Conservation (phyloP, 2,113 vertebrate species). For the Pluvianellus socialis region DNA sequence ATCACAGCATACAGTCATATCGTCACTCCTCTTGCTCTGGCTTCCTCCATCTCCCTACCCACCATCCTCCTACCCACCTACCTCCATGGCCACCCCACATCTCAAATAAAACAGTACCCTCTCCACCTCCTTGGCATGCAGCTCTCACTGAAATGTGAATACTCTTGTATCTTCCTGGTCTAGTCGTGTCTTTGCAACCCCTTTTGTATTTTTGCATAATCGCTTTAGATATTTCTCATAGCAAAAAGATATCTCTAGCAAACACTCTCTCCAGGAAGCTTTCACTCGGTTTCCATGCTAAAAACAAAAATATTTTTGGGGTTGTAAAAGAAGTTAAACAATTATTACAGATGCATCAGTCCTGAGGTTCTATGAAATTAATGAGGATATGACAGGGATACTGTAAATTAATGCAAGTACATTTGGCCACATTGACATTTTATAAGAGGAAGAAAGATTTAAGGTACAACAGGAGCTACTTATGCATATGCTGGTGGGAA, state of each 20-base stretch:
- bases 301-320: not conserved
- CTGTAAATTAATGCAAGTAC: not conserved
- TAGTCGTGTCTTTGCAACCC: no score
- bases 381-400: not conserved
- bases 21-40: not conserved
- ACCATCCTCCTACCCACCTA: not conserved
- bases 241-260: not conserved
- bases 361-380: not conserved
- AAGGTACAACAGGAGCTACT: not conserved
- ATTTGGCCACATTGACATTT: not conserved
- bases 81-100: not conserved
- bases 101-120: not conserved
- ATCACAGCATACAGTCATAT: not conserved
- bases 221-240: not conserved
- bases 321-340: not conserved
- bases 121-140: not conserved
- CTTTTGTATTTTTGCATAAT: not conserved
- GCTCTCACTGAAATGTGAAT: not conserved
- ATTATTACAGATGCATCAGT: not conserved
- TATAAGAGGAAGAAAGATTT: not conserved
- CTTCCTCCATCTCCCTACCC: not conserved
- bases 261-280: not conserved
- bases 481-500: not conserved
- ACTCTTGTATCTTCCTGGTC: not conserved
- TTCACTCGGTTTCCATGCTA: not conserved